phyloP scores from a whole-genome alignment of 2,888 invertebrate species.

The Branchipolynoe longqiensis region DNA sequence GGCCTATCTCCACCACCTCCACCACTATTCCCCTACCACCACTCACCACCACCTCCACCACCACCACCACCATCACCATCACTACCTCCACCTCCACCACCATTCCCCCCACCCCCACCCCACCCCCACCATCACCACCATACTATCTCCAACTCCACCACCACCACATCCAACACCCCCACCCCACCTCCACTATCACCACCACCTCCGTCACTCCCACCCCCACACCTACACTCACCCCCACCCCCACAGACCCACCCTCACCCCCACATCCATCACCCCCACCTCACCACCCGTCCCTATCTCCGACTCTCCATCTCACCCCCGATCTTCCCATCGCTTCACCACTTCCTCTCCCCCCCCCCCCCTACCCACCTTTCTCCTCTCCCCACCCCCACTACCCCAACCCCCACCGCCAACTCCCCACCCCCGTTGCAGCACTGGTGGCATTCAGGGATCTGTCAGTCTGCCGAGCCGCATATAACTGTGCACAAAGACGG shows the following conservation, averaged over 20 bases:
- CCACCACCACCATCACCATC: no score
- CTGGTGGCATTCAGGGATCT: slow-evolving; percentile 18
- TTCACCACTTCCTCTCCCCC: neutral
- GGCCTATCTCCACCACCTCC: no score
- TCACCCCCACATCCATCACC: neutral
- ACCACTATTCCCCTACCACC: no score
- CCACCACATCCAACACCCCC: no score
- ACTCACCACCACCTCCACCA: no score
- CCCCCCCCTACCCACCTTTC: neutral
- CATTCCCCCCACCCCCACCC: no score
- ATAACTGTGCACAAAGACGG: slow-evolving; percentile 20
- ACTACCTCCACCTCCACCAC: no score
- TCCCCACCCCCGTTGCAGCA: slow-evolving; percentile 13
- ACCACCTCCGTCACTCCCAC: no score
- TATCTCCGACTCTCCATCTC: neutral
- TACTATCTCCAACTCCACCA: no score
- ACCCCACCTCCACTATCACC: no score
- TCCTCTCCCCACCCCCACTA: neutral
- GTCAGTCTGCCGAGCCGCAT: slow-evolving; percentile 20
- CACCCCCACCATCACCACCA: no score
- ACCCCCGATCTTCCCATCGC: neutral
- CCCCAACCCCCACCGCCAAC: neutral
- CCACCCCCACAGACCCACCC: neutral
- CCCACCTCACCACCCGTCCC: neutral
- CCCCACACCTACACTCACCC: no score